Evolutionary conservation across 2,113 vertebrate species (phyloP), one percentile per base, ranked within the genome.

Genomic region (Corydoras maculifer): DNA sequence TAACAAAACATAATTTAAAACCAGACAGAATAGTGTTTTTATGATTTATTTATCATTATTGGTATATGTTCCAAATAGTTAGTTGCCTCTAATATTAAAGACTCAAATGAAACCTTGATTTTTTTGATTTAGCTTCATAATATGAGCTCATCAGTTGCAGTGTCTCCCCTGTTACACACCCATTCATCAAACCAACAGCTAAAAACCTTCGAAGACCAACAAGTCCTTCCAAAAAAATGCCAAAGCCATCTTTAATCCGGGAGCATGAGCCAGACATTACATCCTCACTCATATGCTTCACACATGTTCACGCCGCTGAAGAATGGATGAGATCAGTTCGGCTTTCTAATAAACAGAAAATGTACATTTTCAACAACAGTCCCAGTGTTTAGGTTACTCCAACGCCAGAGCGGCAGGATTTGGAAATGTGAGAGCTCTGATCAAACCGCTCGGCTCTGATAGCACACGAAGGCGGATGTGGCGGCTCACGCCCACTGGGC

Each of bases 201-300:
- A 54, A 32, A 54, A 4, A 43, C 25, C 43, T 43, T 55, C 10
- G 14, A 9, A 48, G 67, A 62, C 61, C 10, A 25, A 61, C 7
- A 13, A 65, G 50, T 32, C 5, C 25, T 65, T 66, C 14, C 35
- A 43, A 43, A 57, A 49, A 72, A 65, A n/a, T 13, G 29, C 31
- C 72, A 68, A 74, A 74, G 58, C 58, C 49, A 55, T 54, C 54
- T 31, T 74, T 68, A 74, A 49, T 57, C 25, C 50, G 62, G 50
- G 49, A 53, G 55, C 18, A 29, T 4, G 31, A 51, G 25, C 48
- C 57, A 55, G 50, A 14, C 32, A 9, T 8, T 53, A 32, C 18
- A 51, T 55, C 57, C 49, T 64, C 61, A 48, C 18, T 64, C 69
- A 72, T 72, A 54, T 72, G 32, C 51, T 5, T 57, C 70, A 72